A percentile compares a stretch with the other conserved stretches of the same genome.
These are phyloP conservation scores for Macaria liturata DNA, from an alignment of 2,888 invertebrate species.

Conservation along the genomic window DNA sequence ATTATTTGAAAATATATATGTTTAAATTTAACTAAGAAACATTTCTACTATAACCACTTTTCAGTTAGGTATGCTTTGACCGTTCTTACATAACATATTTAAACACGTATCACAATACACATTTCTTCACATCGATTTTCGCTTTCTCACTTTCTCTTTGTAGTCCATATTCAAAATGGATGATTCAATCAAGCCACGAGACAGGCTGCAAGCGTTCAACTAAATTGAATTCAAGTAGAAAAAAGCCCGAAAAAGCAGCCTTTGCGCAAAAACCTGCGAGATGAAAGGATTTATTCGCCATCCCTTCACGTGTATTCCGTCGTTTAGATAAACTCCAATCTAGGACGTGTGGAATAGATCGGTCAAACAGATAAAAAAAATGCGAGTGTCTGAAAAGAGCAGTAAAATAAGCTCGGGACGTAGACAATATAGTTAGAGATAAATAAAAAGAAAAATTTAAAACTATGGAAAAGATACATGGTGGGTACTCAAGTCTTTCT, in stretches of 20 bases:
- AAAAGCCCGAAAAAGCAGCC: conserved; percentile 11
- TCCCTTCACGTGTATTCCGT: conserved; percentile 14
- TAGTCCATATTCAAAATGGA: no score
- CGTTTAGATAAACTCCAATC: conserved; percentile 22
- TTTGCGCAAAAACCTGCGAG: conserved; percentile 13
- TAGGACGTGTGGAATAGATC: conserved; percentile 19
- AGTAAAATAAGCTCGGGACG: conserved; percentile 9
- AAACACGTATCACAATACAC: no score
- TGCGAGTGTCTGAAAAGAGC: conserved; percentile 18
- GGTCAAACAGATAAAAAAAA: conserved; percentile 23
- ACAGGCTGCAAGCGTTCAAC: not conserved
- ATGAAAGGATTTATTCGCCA: conserved; percentile 23
- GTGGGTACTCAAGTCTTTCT: no score
- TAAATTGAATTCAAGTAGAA: conserved; percentile 12
- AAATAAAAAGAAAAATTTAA: not conserved
- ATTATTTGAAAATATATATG: no score
- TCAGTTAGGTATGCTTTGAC: no score
- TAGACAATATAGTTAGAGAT: not conserved
- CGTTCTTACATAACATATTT: no score
- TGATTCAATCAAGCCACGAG: not conserved
- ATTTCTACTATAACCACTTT: no score
- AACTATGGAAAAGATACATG: no score
- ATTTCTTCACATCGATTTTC: no score
- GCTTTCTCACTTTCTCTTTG: no score
- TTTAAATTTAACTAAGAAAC: no score